These are phyloP conservation scores for Ormyrus rosae DNA, from an alignment of 2,888 invertebrate species.

Conservation along the genomic window DNA sequence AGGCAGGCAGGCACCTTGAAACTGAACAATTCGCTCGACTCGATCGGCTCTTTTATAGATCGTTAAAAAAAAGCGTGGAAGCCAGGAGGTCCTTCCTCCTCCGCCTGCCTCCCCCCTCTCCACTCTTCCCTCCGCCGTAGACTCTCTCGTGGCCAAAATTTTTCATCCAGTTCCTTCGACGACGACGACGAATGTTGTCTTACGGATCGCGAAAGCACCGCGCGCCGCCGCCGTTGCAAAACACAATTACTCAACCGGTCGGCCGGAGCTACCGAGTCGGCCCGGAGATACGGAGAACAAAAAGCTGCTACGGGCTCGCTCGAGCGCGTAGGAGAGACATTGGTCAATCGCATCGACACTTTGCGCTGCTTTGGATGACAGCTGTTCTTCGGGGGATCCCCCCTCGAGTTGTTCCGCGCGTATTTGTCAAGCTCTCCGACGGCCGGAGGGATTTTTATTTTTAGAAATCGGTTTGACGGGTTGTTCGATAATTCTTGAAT, in stretches of 20 bases:
- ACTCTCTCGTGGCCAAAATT: constrained; percentile 51
- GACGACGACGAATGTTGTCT: constrained; percentile 32
- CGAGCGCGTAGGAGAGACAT: constrained; percentile 62
- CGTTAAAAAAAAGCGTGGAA: constrained; percentile 36
- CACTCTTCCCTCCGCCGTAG: neutral
- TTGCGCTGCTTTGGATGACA: constrained; percentile 53
- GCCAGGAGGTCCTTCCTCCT: no score
- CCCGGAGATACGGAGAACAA: constrained; percentile 5
- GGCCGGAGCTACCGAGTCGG: constrained; percentile 26
- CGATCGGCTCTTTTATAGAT: constrained; percentile 61
- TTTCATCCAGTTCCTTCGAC: constrained; percentile 54
- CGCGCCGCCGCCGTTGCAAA: constrained; percentile 63
- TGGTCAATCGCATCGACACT: constrained; percentile 59
- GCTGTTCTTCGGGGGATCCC: neutral
- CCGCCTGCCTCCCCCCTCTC: neutral
- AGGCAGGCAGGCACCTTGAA: constrained; percentile 27
- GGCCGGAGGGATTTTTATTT: neutral
- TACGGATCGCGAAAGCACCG: constrained; percentile 57
- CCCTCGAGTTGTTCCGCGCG: neutral
- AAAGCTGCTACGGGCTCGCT: constrained; percentile 61
- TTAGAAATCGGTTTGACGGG: neutral
- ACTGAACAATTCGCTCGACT: constrained; percentile 58
- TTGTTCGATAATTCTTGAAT: no score
- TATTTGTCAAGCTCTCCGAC: neutral
- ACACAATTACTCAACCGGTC: constrained; percentile 70